phyloP scores from a whole-genome alignment of 2,797 vertebrate genomes.

The Spatula clypeata region DNA sequence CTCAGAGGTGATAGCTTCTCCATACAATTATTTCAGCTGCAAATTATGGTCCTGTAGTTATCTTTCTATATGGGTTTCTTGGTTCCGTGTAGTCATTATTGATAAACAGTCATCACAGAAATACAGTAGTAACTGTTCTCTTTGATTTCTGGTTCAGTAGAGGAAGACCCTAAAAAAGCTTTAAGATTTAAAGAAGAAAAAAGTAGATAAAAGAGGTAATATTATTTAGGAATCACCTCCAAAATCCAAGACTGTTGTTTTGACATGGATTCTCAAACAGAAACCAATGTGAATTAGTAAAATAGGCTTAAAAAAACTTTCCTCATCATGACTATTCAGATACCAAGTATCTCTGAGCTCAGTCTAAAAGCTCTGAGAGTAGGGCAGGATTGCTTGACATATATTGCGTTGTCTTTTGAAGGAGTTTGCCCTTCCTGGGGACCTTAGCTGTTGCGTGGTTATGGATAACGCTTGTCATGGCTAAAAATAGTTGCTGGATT shows the following conservation, averaged over 20 bases:
- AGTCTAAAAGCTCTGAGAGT: rapidly evolving
- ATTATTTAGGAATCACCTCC: background rate
- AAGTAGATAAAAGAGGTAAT: background rate
- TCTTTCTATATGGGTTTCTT: background rate
- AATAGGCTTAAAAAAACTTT: background rate
- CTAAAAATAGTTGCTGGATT: background rate
- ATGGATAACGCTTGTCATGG: background rate
- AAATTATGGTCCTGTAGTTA: background rate
- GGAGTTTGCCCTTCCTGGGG: background rate
- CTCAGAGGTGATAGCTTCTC: background rate
- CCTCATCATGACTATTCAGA: background rate
- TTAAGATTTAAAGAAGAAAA: background rate
- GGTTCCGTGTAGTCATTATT: background rate
- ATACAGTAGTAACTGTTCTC: background rate
- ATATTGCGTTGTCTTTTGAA: background rate
- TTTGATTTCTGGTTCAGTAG: background rate
- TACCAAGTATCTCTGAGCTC: background rate
- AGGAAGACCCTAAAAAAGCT: background rate
- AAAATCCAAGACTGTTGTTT: background rate
- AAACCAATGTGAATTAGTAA: background rate
- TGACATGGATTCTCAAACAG: background rate
- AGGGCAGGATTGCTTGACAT: background rate
- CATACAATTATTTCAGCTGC: background rate
- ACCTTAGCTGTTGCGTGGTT: background rate
- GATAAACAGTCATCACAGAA: background rate